phyloP scores from a whole-genome alignment of 2,888 invertebrate genomes.

The Drosophila atroscutellata region DNA sequence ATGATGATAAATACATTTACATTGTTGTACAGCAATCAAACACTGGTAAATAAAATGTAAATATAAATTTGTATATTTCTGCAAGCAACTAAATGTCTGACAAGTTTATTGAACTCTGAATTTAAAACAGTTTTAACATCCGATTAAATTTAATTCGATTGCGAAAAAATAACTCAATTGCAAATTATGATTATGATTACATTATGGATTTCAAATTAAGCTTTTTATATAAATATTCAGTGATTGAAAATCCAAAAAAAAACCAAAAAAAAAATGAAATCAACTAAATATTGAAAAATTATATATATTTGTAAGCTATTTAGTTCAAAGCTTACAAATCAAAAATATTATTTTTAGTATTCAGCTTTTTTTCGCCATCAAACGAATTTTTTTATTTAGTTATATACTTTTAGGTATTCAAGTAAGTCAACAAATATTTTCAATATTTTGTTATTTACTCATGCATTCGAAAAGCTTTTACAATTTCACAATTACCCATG shows the following conservation, averaged over 20 bases:
- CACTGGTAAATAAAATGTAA: conserved; percentile 32
- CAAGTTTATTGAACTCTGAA: conserved; percentile 44
- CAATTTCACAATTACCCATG: conserved; percentile 10
- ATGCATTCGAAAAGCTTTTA: background rate
- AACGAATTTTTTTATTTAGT: background rate
- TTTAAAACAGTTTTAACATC: background rate
- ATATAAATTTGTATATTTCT: conserved; percentile 37
- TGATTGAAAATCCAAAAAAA: background rate
- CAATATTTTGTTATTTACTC: background rate
- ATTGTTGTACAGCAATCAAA: conserved; percentile 26
- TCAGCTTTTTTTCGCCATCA: background rate
- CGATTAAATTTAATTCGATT: background rate
- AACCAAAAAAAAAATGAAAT: background rate
- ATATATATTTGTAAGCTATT: background rate
- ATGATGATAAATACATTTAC: conserved; percentile 48
- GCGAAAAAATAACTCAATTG: background rate
- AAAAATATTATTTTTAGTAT: background rate
- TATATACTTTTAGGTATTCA: background rate
- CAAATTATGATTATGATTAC: background rate
- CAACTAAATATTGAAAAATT: background rate
- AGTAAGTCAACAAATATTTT: background rate
- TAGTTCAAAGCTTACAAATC: background rate
- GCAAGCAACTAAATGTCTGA: conserved; percentile 24
- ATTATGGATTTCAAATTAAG: background rate
- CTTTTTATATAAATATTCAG: background rate